These are phyloP conservation scores for Apodemus sylvaticus DNA, from an alignment of 2,113 vertebrate genomes.

Conservation along the genomic window DNA sequence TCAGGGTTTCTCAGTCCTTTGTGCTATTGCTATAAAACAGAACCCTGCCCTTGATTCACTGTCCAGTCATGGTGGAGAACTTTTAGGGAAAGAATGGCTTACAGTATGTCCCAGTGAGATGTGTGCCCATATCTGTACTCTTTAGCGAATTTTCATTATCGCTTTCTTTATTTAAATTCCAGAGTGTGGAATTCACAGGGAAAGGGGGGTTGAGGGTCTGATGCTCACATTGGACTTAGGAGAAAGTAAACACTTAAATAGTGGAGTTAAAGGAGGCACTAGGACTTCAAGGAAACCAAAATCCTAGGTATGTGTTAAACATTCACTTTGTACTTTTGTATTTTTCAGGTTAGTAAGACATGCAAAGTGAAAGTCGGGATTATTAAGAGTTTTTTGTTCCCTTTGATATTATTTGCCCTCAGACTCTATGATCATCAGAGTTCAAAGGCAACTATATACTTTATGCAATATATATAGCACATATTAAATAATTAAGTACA, in stretches of 20 bases:
- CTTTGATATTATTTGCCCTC: neutral
- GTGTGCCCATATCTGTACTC: neutral
- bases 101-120: neutral
- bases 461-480: neutral
- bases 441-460: neutral
- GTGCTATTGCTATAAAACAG: slow-evolving; percentile 3
- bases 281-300: neutral
- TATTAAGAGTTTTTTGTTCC: neutral
- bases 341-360: neutral
- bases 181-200: neutral
- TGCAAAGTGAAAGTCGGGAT: neutral
- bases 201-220: neutral
- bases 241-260: neutral
- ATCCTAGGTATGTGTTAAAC: neutral
- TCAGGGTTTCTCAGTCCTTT: neutral
- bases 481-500: neutral
- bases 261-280: neutral
- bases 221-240: neutral
- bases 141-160: neutral
- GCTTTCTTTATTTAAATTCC: neutral
- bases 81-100: neutral
- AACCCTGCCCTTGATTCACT: slow-evolving; percentile 31
- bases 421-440: slow-evolving; percentile 31
- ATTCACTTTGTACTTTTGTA: slow-evolving; percentile 11
- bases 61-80: neutral